Evolutionary conservation across 1,140 invertebrate genomes (phyloP).

Genomic region (Magallana ariakensis): DNA sequence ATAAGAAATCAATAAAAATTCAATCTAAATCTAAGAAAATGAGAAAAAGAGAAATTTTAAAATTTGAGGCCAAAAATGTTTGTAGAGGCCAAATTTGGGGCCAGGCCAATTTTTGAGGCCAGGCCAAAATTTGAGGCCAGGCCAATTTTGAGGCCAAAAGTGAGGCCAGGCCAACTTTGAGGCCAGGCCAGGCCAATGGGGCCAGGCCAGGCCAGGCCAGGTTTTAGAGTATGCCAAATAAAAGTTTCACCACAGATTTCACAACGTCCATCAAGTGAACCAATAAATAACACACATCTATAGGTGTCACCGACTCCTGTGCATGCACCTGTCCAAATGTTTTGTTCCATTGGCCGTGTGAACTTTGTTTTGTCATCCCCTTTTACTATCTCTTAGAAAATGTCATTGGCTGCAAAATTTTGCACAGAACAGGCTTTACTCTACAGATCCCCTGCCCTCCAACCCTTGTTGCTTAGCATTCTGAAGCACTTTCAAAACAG

Average conservation of each 20-base stretch:
- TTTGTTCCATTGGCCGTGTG: background rate
- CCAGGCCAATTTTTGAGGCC: too few species aligned
- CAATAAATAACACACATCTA: background rate
- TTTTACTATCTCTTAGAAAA: background rate
- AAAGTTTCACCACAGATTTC: background rate
- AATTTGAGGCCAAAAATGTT: too few species aligned
- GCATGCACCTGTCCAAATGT: slow-evolving; percentile 1
- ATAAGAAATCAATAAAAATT: too few species aligned
- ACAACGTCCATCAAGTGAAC: background rate
- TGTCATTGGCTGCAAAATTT: background rate
- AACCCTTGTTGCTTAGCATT: background rate
- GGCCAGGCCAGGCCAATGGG: too few species aligned
- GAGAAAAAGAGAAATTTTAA: too few species aligned
- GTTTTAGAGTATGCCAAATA: too few species aligned
- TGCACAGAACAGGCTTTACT: background rate
- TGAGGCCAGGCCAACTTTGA: too few species aligned
- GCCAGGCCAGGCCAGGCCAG: too few species aligned
- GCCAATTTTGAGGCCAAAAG: too few species aligned
- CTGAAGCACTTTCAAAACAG: background rate
- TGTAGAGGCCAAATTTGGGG: too few species aligned
- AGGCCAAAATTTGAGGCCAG: too few species aligned
- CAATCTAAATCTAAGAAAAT: too few species aligned
- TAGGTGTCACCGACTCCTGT: background rate
- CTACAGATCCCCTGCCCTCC: background rate
- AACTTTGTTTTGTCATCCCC: background rate